phyloP scores from a whole-genome alignment of 1,140 invertebrate genomes.

The Ptiloglossa arizonensis region DNA sequence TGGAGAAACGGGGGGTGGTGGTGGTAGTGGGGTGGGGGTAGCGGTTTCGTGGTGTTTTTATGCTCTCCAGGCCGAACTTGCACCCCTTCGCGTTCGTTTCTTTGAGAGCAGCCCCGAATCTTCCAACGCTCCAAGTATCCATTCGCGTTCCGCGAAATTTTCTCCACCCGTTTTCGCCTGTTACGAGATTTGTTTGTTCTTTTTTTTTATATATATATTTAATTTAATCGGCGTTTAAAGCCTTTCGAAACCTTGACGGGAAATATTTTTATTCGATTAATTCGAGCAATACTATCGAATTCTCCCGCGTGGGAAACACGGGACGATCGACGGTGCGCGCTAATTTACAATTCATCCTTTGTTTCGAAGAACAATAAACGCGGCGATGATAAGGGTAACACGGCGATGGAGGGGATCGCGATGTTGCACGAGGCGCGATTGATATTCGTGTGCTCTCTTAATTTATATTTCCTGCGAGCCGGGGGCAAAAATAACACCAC shows the following conservation, averaged over 20 bases:
- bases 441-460: not conserved
- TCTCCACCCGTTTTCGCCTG: too few species aligned
- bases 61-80: not conserved
- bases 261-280: constrained; percentile 46
- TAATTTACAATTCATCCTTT: constrained; percentile 52
- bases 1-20: too few species aligned
- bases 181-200: too few species aligned
- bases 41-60: not conserved
- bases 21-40: too few species aligned
- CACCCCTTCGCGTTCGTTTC: not conserved
- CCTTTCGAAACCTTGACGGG: too few species aligned
- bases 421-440: constrained; percentile 14
- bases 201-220: too few species aligned
- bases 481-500: not conserved
- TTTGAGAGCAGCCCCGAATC: not conserved
- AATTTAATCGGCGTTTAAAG: too few species aligned
- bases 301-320: constrained; percentile 12
- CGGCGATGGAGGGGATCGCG: constrained; percentile 17
- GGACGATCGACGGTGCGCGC: constrained; percentile 19
- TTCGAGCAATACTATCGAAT: not conserved
- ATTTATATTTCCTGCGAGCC: not conserved
- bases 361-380: constrained; percentile 46
- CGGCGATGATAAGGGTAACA: constrained; percentile 22
- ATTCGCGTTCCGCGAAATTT: too few species aligned
- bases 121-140: too few species aligned